Base-by-base conservation (phyloP, 2,797 vertebrate species). In the Sandelia bainsii region DNA sequence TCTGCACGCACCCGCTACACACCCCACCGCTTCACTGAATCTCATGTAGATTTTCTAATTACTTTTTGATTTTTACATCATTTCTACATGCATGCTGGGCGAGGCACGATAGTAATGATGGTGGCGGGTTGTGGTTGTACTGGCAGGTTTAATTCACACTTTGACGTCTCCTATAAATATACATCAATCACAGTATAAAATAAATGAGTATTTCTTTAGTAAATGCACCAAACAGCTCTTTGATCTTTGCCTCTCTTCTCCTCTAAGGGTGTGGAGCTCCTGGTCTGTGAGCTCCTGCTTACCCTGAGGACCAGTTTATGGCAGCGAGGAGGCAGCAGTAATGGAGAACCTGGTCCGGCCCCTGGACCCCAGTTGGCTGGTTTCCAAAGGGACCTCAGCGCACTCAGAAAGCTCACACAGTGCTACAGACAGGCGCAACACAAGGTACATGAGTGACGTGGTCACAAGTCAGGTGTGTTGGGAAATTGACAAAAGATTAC, bases 351-450 rank as follows among this genome's bases (percentile, higher is more conserved):
- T 0, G 95, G 96, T 83, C 97, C 95, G 0, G 96, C 96, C 0
- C 96, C 96, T 0, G 95, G 96, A 6, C 87, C 96, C 0, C 96
- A 98, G 84, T 84, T 99, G 87, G 95, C 97, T 0, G 98, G 98
- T 72, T 99, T 99, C 93, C 98, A 99, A 86, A 94, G 96, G 0
- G 98, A 99, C 92, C 96, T 99, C 5, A 97, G 97, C 74, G 96
- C 96, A 6, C 93, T 99, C 67, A 93, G 98, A 77, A 96, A 95
- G 73, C 94, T 99, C 71, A 96, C 96, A 3, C 96, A 99, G 56
- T 91, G 94, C 84, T 97, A 97, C 94, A 93, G 96, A 79, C 96
- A 96, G 1, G 96, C 96, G 0, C 98, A 99, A 52, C 96, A 96
- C 91, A 99, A 99, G 97, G 98, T 98, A 63, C 17, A 16, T 17